Base-by-base conservation (phyloP, 2,113 vertebrate species). In the Marmota monax region DNA sequence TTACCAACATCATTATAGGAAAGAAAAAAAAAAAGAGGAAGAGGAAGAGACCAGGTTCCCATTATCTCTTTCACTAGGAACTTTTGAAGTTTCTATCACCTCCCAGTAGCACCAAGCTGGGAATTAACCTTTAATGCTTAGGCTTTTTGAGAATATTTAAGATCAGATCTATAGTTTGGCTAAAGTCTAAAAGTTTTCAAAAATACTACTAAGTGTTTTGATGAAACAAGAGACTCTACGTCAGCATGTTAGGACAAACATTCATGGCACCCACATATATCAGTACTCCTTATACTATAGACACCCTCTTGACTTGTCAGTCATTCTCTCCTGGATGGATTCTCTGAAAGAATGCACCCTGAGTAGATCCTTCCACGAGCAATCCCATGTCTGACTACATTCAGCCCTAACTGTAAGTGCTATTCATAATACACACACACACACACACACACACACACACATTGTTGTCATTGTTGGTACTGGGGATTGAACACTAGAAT, bases 261-360 rank as follows among this genome's bases (percentile, higher is more conserved):
- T 4, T 6, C 23, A 10, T 45, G 3, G 12, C 20, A 56, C 16
- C 23, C 3, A 25, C 17, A 11, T 29, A 12, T 51, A 3, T 4
- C 7, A 22, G 61, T 37, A 67, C n/a, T 56, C 39, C 32, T 45
- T 8, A 7, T 51, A 48, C 11, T 51, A 11, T 29, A 4, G 22
- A 25, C 6, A 2, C 17, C 13, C 8, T 63, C 39, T 17, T 58
- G 45, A 8, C 16, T 61, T 39, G 12, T 39, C 2, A n/a, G 39
- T 8, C 34, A 65, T 42, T 77, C 42, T 73, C 48, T 83, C 7
- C 22, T n/a, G 2, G 17, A 5, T 2, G 4, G 7, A 53, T 5
- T 9, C 23, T 86, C 48, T 48, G 23, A 61, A 17, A 39, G 5
- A 53, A 32, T 3, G 4, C 0, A 48, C 1, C 9, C 22, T 2